Evolutionary conservation across 2,113 vertebrate genomes (phyloP), one percentile per base, ranked within the genome.

Genomic region (Forbesichthys papilliferus): DNA sequence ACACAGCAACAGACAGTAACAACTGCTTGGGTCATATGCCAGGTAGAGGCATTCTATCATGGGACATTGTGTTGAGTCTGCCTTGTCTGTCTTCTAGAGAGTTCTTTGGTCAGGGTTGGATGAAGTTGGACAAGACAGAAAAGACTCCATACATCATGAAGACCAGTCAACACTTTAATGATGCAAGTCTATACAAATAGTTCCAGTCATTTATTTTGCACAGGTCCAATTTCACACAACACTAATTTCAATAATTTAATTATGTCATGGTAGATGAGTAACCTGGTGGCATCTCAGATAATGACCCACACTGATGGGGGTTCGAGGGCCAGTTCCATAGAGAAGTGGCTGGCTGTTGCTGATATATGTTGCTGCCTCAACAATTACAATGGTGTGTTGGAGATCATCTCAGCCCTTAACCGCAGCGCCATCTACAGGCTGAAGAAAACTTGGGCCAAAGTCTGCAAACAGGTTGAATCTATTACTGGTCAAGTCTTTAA

Each of bases 21-120:
- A 20, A 20, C 20, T 20, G 20, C 20, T 20, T 20, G 1, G 18
- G 54, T 14, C 13, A n/a, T 9, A 55, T 9, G 14, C 1, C 54
- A 55, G 5, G 16, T 16, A n/a, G 18, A 14, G 54, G 54, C 11
- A 11, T 9, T 4, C 4, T 48, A 46, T 46, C 16, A 14, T 46
- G 14, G 55, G 5, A 9, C n/a, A 11, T 11, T 59, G 18, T 53
- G 20, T 33, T 49, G 57, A 46, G n/a, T 8, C 9, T 49, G 58
- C 34, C 12, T 14, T 36, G 10, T 64, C 66, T 58, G 11, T 55
- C 66, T 53, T 11, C 33, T 78, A 96, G 95, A 82, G 95, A 96
- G 87, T 96, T 96, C 84, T 92, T 96, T 71, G 95, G 95, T 56
- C 95, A 96, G 70, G 94, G 95, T 4, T 96, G 95, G 95, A 96